Base-by-base conservation (phyloP, 1,140 invertebrate species). In the Aporrectodea caliginosa region DNA sequence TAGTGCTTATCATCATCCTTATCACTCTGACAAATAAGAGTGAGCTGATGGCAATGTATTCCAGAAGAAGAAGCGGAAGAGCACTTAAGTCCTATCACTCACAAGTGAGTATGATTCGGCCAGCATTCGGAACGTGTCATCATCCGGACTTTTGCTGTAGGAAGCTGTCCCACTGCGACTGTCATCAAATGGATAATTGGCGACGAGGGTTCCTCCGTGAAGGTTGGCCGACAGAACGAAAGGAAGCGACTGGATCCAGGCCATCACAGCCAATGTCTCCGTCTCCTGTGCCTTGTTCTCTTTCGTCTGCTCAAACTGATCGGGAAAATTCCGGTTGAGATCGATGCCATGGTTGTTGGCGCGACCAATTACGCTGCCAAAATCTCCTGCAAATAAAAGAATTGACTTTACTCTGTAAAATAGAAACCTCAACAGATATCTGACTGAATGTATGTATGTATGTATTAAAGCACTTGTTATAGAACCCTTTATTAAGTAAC, bases 161-260 rank as follows among this genome's bases (percentile, higher is more conserved):
- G 1, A 90, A 90, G 33, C 81, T 78, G 32, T 68, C 81, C 84
- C 68, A 83, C 69, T 22, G 82, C 74, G 91, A 29, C 92, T 93
- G 78, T 92, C 92, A 87, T 96, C 95, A 85, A 94, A 96, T 0
- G 95, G 95, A 87, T 95, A 96, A 87, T 96, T 96, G 33, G 94
- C 94, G 0, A 96, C 94, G 1, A 96, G 87, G 86, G 95, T 94
- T 0, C 95, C 94, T 69, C 97, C 97, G 85, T 99, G 97, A 2
- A 99, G 88, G 90, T 98, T 99, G 1, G 97, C 96, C 0, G 96
- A 98, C 1, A 99, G 88, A 1, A 98, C 96, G 90, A 99, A 99
- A 0, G 95, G 95, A 83, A 93, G 90, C 1, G 91, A 89, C 6
- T 91, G 86, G 0, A 95, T 92, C 97, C 97, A 99, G 43, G 93